phyloP scores from a whole-genome alignment of 2,113 vertebrate species.

The Ictalurus furcatus region DNA sequence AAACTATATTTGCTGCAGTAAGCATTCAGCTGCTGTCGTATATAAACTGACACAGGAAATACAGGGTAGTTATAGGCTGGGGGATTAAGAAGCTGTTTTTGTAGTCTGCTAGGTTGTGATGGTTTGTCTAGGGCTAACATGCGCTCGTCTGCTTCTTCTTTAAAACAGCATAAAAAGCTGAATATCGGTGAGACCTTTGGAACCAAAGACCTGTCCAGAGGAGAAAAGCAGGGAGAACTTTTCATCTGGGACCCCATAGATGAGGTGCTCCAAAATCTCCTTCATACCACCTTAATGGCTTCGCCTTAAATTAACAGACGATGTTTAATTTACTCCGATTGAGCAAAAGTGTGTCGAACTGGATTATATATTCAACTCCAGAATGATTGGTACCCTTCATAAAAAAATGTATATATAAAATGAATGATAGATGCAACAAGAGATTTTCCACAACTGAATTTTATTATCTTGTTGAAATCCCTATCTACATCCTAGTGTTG shows the following conservation, averaged over 20 bases:
- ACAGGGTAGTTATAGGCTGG: neutral
- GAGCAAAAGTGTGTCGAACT: neutral
- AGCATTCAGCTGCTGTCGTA: neutral
- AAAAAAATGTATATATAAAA: neutral
- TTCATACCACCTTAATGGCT: neutral
- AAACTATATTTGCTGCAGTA: neutral
- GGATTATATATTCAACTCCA: neutral
- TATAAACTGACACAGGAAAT: neutral
- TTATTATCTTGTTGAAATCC: neutral
- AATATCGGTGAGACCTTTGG: constrained; percentile 77
- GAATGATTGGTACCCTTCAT: neutral
- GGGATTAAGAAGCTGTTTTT: neutral
- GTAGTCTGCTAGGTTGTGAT: neutral
- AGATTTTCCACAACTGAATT: neutral
- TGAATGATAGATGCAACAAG: neutral
- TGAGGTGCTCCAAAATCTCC: constrained; percentile 74
- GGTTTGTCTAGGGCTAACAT: neutral
- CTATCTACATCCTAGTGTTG: neutral
- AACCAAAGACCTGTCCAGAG: constrained; percentile 78
- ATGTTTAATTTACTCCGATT: neutral
- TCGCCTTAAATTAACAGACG: neutral
- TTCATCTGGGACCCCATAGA: constrained; percentile 97
- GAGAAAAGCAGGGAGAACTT: constrained; percentile 85
- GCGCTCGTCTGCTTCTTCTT: constrained; percentile 8
- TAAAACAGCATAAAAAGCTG: constrained; percentile 90